Evolutionary conservation across 2,797 vertebrate species (phyloP).

Genomic region (Dicrostonyx torquatus): DNA sequence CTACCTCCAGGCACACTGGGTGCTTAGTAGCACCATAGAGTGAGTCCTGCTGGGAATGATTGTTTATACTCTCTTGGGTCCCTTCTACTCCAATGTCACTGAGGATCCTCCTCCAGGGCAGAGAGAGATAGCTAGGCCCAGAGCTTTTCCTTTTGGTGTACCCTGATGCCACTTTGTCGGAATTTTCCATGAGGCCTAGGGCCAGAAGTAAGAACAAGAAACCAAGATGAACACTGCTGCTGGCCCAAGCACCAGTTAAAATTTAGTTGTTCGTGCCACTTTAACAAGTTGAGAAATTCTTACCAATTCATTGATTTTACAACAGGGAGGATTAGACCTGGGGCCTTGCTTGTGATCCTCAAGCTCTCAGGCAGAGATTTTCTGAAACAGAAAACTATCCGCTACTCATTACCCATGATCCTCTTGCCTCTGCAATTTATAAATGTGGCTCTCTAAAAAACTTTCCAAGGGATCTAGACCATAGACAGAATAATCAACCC

Average conservation of each 20-base stretch:
- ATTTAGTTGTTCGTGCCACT: neutral
- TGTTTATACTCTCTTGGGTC: neutral
- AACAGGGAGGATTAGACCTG: neutral
- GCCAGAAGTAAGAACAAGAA: constrained; percentile 22
- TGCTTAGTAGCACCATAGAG: neutral
- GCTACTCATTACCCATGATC: neutral
- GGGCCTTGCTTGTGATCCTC: neutral
- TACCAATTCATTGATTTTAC: neutral
- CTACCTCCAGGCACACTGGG: neutral
- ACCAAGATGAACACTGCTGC: neutral
- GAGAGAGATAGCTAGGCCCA: neutral
- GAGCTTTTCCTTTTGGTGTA: neutral
- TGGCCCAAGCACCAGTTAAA: neutral
- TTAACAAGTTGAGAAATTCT: neutral
- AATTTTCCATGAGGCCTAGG: neutral
- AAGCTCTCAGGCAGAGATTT: neutral
- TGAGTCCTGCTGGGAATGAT: neutral
- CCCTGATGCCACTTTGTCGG: constrained; percentile 32
- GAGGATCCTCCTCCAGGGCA: neutral
- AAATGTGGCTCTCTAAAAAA: neutral
- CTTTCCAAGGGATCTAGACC: neutral
- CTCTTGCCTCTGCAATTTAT: neutral
- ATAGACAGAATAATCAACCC: neutral
- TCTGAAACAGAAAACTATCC: neutral
- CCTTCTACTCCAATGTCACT: neutral